Conservation (phyloP, 2,888 invertebrate species). For the Cremastobaeus sp. region DNA sequence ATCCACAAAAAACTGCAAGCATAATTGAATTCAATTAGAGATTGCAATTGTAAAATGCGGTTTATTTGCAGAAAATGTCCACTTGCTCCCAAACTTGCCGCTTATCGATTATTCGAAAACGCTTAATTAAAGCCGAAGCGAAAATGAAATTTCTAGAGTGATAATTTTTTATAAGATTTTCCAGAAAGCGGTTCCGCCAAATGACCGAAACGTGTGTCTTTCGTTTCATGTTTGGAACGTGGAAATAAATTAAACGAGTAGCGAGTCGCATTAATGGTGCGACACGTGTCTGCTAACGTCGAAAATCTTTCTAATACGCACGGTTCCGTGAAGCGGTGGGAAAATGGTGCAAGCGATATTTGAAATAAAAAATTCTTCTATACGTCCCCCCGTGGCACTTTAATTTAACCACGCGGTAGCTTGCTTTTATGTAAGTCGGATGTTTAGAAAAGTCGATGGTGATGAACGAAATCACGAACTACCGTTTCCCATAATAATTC, state of each 20-base stretch:
- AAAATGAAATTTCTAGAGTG: no score
- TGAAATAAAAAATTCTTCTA: conserved; percentile 7
- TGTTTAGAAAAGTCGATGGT: conserved; percentile 60
- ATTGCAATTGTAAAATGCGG: no score
- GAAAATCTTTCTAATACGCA: conserved; percentile 24
- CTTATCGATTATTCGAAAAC: no score
- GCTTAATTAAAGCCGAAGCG: background rate
- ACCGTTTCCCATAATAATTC: conserved; percentile 64
- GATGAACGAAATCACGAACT: conserved; percentile 54
- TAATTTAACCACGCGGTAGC: conserved; percentile 30
- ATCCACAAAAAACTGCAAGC: no score
- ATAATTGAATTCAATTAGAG: no score
- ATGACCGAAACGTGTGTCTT: conserved; percentile 15
- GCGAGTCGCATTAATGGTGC: conserved; percentile 27
- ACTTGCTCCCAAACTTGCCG: no score
- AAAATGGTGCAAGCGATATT: conserved; percentile 21
- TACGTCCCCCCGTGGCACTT: conserved; percentile 7
- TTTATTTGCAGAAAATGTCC: no score
- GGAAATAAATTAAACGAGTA: conserved; percentile 37
- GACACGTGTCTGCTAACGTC: conserved; percentile 26
- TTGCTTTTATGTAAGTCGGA: conserved; percentile 61
- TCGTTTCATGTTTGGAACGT: conserved; percentile 32
- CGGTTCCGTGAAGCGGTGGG: conserved; percentile 30
- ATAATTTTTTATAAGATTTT: conserved; percentile 41
- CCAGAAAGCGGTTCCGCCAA: conserved; percentile 18